These are phyloP conservation scores for Nasonia longicornis DNA, from an alignment of 1,140 invertebrate genomes.

Conservation along the genomic window DNA sequence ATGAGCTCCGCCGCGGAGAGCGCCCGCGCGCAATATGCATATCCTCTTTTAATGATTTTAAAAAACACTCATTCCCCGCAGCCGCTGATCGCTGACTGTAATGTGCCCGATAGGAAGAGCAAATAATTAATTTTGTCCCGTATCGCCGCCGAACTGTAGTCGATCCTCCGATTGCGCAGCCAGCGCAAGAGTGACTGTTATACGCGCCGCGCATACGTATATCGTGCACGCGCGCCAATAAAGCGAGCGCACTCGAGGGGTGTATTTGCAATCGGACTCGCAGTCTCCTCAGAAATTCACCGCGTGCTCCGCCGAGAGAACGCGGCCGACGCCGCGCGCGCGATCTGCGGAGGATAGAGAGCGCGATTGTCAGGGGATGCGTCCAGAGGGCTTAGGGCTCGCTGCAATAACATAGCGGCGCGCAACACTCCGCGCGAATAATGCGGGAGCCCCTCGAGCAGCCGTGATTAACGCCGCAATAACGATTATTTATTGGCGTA, in stretches of 20 bases:
- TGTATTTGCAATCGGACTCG: background rate
- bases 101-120: background rate
- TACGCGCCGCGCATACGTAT: no score
- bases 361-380: constrained; percentile 56
- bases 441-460: constrained; percentile 59
- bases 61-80: background rate
- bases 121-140: constrained; percentile 19
- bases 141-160: constrained; percentile 18
- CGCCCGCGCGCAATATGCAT: background rate
- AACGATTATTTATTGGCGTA: constrained; percentile 66
- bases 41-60: background rate
- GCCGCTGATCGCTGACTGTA: background rate
- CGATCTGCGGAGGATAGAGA: constrained; percentile 39
- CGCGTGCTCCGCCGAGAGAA: constrained; percentile 51
- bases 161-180: no score
- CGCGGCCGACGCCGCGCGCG: constrained; percentile 49
- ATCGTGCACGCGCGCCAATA: background rate
- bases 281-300: constrained; percentile 59
- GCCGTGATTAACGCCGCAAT: constrained; percentile 66
- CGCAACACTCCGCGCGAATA: constrained; percentile 53
- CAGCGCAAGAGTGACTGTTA: no score
- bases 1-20: background rate
- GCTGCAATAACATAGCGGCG: constrained; percentile 60
- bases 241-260: background rate
- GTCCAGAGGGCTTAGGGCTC: constrained; percentile 47